Base-by-base conservation (phyloP, 2,888 invertebrate species). In the Nephrotoma appendiculata region DNA sequence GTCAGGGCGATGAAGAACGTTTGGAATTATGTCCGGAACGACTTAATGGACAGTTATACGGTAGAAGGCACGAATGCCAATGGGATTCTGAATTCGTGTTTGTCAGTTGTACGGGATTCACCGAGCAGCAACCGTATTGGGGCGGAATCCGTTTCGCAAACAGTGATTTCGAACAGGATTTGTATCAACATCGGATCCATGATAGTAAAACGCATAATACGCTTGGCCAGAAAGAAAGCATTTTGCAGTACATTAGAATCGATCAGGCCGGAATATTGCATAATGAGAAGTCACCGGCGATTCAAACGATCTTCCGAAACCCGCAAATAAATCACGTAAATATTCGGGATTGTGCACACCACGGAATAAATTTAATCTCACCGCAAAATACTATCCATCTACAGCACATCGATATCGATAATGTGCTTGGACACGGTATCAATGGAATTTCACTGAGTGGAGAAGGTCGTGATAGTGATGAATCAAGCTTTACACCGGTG, bases 261-360 rank as follows among this genome's bases (percentile, higher is more conserved):
- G 94, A 95, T 86, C 98, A 98, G 4, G 99, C 99, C 86, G 99
- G 99, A 41, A 95, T 98, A 88, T 92, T 99, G 41, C 99, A 99
- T 89, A 98, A 97, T 89, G 98, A 99, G 90, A 98, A 97, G 91
- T 96, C 97, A 0, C 96, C 98, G 0, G 98, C 99, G 0, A 92
- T 99, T 86, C 97, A 98, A 90, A 95, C 97, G 42, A 95, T 99
- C 44, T 95, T 96, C 89, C 96, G 97, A 89, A 96, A 97, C 88
- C 99, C 99, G 0, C 91, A 91, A 71, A 94, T 97, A 31, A 94
- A 95, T 88, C 95, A 96, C 87, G 96, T 99, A 0, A 96, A 96
- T 88, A 95, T 99, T 15, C 94, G 94, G 6, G 94, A 95, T 89
- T 96, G 96, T 88, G 98, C 98, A 41, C 96, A 96, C 89, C 97